phyloP scores from a whole-genome alignment of 2,888 invertebrate genomes.

The Caenorhabditis angaria region DNA sequence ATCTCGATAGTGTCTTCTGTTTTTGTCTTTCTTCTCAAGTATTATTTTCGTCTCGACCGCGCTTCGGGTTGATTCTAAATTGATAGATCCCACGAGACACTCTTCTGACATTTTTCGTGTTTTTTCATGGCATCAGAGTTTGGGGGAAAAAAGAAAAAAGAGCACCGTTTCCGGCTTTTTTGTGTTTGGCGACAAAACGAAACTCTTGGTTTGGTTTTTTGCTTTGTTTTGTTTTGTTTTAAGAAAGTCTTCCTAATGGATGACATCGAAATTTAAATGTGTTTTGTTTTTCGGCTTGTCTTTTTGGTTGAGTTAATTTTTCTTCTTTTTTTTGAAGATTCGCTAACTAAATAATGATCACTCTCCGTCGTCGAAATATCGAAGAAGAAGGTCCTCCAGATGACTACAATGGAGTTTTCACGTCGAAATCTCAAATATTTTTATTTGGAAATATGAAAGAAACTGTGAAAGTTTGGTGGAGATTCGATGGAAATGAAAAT shows the following conservation, averaged over 20 bases:
- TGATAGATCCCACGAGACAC: constrained; percentile 38
- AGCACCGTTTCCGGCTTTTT: constrained; percentile 29
- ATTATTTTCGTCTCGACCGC: constrained; percentile 6
- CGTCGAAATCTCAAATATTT: constrained; percentile 25
- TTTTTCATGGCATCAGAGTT: constrained; percentile 7
- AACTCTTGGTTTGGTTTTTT: neutral
- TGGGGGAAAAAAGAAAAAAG: constrained; percentile 10
- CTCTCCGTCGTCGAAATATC: constrained; percentile 16
- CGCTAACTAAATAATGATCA: constrained; percentile 16
- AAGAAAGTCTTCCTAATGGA: neutral
- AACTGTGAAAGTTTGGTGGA: constrained; percentile 46
- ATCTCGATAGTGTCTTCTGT: neutral
- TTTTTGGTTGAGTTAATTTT: constrained; percentile 6
- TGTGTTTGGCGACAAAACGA: neutral
- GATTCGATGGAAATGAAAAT: constrained; percentile 26
- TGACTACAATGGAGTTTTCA: constrained; percentile 18
- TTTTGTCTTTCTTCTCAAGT: neutral
- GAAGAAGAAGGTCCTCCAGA: constrained; percentile 20
- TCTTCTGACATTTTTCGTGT: constrained; percentile 14
- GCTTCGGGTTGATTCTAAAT: constrained; percentile 29
- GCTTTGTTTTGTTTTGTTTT: constrained; percentile 3
- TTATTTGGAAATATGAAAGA: constrained; percentile 26
- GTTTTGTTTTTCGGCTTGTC: constrained; percentile 12
- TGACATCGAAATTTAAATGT: neutral
- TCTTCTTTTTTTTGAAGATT: constrained; percentile 4